Base-by-base conservation (phyloP, 2,888 invertebrate genomes). In the Eupeodes luniger region DNA sequence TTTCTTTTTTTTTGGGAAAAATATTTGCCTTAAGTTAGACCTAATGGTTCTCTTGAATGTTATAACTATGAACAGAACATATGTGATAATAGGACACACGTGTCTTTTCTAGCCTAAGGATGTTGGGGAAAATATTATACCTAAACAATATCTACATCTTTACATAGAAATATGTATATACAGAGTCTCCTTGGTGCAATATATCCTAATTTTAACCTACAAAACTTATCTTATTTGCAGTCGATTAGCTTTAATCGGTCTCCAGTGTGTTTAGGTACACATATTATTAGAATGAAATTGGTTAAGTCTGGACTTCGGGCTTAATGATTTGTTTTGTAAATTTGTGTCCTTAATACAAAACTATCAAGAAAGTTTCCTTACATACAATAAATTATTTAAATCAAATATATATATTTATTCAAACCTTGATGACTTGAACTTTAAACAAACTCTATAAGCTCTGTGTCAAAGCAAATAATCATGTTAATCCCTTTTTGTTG, bases 391-490 rank as follows among this genome's bases (percentile, higher is more conserved):
- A 27, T 27, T 27, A 27, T 66, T 6, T 6, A 36, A n/a, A 16
- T 12, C 9, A 40, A 19, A 53, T 53, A 16, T 14, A n/a, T 69
- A 11, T 5, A 59, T 10, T n/a, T 16, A 55, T 9, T 6, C 11
- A 2, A 53, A 7, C 10, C 11, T 4, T 55, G 11, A 14, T 12
- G n/a, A 9, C 12, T 27, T 51, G 47, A 61, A 61, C 36, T 62
- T 9, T 16, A 27, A 7, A 27, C 67, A 36, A 34, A n/a, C 53
- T 11, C 44, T 11, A 19, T 7, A 49, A 49, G 27, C 1, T 19
- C 40, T 55, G 40, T 70, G 70, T 19, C 70, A 70, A 70, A 70
- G 40, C 34, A 70, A 70, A 70, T 19, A 55, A 7, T 40, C 40
- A 40, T 55, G 55, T 70, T 55, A 70, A 70, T 53, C 16, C 53